These are phyloP conservation scores for Campoletis sonorensis DNA, from an alignment of 1,140 invertebrate species.

Conservation along the genomic window DNA sequence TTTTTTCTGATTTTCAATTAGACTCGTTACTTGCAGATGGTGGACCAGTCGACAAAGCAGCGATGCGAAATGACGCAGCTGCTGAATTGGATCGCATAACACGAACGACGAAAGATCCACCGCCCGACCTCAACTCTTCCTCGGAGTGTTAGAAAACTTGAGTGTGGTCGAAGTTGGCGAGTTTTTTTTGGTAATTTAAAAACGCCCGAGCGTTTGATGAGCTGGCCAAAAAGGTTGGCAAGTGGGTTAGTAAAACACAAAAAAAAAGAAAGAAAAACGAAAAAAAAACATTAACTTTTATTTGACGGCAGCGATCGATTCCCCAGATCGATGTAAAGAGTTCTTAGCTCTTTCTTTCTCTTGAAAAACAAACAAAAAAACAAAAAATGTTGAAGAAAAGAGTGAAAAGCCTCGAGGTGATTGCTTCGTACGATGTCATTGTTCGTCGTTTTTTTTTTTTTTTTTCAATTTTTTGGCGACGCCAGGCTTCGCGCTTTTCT, in stretches of 20 bases:
- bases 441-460: constrained; percentile 1
- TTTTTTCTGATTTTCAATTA: neutral
- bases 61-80: constrained; percentile 91
- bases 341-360: neutral
- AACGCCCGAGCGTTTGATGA: neutral
- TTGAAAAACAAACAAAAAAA: neutral
- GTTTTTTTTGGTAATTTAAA: neutral
- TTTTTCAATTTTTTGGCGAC: neutral
- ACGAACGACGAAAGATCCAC: constrained; percentile 81
- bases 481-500: constrained; percentile 9
- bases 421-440: constrained; percentile 8
- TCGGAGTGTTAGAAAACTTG: constrained; percentile 66
- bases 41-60: constrained; percentile 77
- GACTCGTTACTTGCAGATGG: constrained; percentile 69
- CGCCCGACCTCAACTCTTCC: constrained; percentile 69
- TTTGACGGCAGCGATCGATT: constrained; percentile 11
- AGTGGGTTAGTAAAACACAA: neutral
- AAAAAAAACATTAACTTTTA: no score
- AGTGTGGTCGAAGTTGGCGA: neutral
- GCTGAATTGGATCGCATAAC: constrained; percentile 94
- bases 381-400: neutral
- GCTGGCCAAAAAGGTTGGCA: neutral
- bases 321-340: neutral
- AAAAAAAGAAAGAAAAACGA: no score
- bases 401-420: neutral